Evolutionary conservation across 1,140 invertebrate genomes (phyloP).

Genomic region (Schlechtendalia chinensis): DNA sequence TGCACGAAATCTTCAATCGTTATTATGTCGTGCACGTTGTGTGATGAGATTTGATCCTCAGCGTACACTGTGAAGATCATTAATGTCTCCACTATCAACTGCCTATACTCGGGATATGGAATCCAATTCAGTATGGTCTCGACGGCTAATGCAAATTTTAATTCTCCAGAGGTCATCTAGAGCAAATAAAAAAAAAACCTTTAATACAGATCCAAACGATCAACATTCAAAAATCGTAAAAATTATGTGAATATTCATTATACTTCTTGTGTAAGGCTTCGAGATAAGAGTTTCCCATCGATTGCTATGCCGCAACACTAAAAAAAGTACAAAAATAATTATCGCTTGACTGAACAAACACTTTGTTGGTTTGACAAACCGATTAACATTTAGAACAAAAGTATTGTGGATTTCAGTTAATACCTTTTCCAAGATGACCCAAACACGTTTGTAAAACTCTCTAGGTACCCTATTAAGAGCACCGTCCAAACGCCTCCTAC

Average conservation of each 20-base stretch:
- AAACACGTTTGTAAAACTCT: constrained; percentile 93
- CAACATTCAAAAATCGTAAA: no score
- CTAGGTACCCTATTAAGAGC: constrained; percentile 94
- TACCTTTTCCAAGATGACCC: constrained; percentile 86
- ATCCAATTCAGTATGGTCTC: constrained; percentile 97
- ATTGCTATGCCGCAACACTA: constrained; percentile 89
- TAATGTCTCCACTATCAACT: constrained; percentile 94
- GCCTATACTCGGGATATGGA: constrained; percentile 96
- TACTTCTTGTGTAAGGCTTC: constrained; percentile 86
- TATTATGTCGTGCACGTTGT: constrained; percentile 79
- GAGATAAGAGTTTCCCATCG: constrained; percentile 82
- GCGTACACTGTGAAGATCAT: constrained; percentile 92
- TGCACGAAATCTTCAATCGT: constrained; percentile 91
- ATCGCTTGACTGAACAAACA: neutral
- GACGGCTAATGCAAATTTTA: constrained; percentile 97
- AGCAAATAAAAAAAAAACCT: constrained; percentile 24
- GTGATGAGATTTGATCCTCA: constrained; percentile 78
- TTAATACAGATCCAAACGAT: no score
- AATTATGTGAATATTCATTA: no score
- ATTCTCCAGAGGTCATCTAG: constrained; percentile 93
- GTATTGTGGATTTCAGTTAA: no score
- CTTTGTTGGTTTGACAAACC: no score
- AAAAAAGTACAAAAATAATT: neutral
- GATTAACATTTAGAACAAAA: no score
- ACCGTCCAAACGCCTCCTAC: constrained; percentile 89